phyloP scores from a whole-genome alignment of 2,888 invertebrate genomes.

The Beris morrisii region DNA sequence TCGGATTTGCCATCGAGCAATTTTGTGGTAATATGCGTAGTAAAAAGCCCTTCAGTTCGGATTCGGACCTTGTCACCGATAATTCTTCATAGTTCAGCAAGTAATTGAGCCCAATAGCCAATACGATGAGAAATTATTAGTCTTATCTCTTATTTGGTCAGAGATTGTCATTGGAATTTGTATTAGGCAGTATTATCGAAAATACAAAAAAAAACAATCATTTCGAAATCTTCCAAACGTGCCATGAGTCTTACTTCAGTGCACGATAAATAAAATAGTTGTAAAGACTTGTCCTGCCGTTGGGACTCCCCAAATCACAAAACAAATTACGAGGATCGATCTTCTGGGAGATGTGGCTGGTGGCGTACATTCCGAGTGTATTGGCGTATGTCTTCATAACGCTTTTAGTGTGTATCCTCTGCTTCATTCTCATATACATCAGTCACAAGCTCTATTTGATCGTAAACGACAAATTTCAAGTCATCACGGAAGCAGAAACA shows the following conservation, averaged over 20 bases:
- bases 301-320: neutral
- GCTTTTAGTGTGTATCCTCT: constrained; percentile 50
- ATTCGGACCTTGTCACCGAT: no score
- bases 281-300: neutral
- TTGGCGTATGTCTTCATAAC: constrained; percentile 52
- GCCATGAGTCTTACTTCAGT: constrained; percentile 17
- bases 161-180: no score
- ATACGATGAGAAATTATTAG: no score
- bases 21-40: no score
- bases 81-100: no score
- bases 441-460: constrained; percentile 52
- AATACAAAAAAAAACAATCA: neutral
- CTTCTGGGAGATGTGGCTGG: constrained; percentile 6
- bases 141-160: no score
- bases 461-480: constrained; percentile 50
- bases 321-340: neutral
- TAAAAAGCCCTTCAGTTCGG: no score
- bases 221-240: constrained; percentile 7
- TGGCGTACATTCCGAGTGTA: constrained; percentile 49
- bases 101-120: no score
- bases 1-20: no score
- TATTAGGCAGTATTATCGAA: neutral
- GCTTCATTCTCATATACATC: constrained; percentile 52
- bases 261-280: neutral
- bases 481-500: constrained; percentile 38